Evolutionary conservation across 2,797 vertebrate genomes (phyloP), one percentile per base, ranked within the genome.

Genomic region (Lerista edwardsae): DNA sequence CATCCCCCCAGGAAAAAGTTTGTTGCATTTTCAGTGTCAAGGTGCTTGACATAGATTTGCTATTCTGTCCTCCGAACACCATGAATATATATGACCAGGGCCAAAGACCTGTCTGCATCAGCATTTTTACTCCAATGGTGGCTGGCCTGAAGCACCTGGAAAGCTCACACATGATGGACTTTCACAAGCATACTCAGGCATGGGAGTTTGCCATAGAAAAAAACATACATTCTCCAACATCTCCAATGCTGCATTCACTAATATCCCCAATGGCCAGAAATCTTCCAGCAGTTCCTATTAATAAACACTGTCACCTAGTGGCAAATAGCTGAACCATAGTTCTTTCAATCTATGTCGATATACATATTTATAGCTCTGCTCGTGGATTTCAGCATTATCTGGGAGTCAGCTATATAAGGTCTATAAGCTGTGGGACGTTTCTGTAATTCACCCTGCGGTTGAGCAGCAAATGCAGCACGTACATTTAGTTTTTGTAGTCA

Each of bases 291-390:
- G 4, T 75, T 62, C 34, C 72, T 80, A 11, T 83, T 79, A 79
- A 44, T 79, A 71, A 75, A 80, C n/a, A 81, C 55, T 76, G 77
- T 47, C 82, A 80, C 65, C 86, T 87, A 84, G 77, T 80, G 82
- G 78, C 34, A 39, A 76, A 80, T 23, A 72, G 31, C 29, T 39
- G 65, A 68, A 83, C 34, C 29, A 59, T 71, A n/a, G 15, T 76
- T 27, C 25, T n/a, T 6, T 55, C 11, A 23, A 59, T 4, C 21
- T 61, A 19, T n/a, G 51, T 41, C 36, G 4, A 41, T 34, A 36
- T 34, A 47, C 44, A 11, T 14, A 34, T 72, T 23, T 82, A n/a
- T 29, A 59, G 27, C 34, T 34, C 21, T 41, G 27, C 25, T 25
- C 8, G n/a, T 36, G 17, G 34, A 59, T 41, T 31, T 10, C 29